Evolutionary conservation across 2,113 vertebrate genomes (phyloP), one percentile per base, ranked within the genome.

Genomic region (Cryptotis parvus): DNA sequence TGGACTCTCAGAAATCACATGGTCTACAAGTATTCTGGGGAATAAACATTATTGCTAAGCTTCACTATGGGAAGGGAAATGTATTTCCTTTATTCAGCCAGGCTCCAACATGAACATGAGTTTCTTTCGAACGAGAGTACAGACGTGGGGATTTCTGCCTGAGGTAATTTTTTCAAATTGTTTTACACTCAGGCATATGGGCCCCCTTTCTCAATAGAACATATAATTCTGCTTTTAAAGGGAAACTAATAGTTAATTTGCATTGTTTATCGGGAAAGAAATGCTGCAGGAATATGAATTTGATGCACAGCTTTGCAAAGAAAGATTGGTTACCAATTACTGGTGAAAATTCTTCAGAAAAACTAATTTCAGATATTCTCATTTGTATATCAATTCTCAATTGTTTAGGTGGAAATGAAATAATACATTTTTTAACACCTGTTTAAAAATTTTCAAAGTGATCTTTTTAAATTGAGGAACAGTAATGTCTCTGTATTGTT

Each of bases 1-100:
- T 39, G 26, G 79, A 55, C 68, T 88, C 75, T 90, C 72, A 83
- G 86, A 75, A 77, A 72, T 83, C 89, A 39, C 93, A 41, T 43
- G n/a, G 90, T 52, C 91, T 84, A 70, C 27, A 88, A 94, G 55
- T 90, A 83, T 45, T 82, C 14, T 78, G n/a, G n/a, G 80, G 94
- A 74, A 93, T 92, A 94, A 94, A 93, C 88, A 77, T 6, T 18
- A 87, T 90, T 94, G 90, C 91, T 93, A n/a, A n/a, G 81, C 73
- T 41, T 45, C 41, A 31, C n/a, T 2, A 26, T 55, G 65, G 95
- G 92, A 94, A 94, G 95, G 94, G 95, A 96, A n/a, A n/a, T n/a
- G 69, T 58, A 66, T 52, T 94, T 96, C 95, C 95, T 92, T 49
- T 84, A 73, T 9, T 45, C 27, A 43, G 29, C 2, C 27, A 35